A percentile compares a stretch with the other conserved stretches of the same genome.
These are phyloP conservation scores for Neodiprion fabricii DNA, from an alignment of 1,140 invertebrate species.

Conservation along the genomic window DNA sequence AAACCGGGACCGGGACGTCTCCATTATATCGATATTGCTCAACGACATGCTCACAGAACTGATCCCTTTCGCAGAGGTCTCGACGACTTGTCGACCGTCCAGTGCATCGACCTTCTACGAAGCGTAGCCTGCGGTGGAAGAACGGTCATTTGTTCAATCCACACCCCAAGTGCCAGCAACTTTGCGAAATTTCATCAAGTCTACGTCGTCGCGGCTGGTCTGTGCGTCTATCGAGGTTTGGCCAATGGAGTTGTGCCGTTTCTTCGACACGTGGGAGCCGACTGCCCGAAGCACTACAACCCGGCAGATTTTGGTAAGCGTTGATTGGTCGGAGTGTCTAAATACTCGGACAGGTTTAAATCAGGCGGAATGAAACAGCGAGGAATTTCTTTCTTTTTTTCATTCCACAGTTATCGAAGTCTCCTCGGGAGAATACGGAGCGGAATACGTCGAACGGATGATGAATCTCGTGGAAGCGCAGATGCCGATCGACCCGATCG, in stretches of 20 bases:
- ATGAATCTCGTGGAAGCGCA: constrained; percentile 65
- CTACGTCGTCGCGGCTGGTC: constrained; percentile 75
- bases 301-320: constrained; percentile 82
- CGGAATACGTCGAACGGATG: constrained; percentile 68
- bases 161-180: constrained; percentile 85
- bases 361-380: neutral
- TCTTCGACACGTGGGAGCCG: constrained; percentile 68
- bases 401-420: constrained; percentile 76
- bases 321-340: neutral
- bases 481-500: constrained; percentile 65
- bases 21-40: too few relatives aligned
- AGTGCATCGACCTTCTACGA: constrained; percentile 78
- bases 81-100: constrained; percentile 78
- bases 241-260: constrained; percentile 73
- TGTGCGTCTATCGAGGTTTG: constrained; percentile 77
- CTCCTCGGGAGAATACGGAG: constrained; percentile 76
- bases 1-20: too few relatives aligned
- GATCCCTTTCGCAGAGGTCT: constrained; percentile 66
- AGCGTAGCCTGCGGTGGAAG: constrained; percentile 80
- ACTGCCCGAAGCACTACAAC: constrained; percentile 80
- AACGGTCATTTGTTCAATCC: constrained; percentile 90
- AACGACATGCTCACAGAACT: too few relatives aligned
- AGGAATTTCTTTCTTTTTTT: constrained; percentile 28
- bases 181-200: constrained; percentile 81
- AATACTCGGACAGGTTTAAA: constrained; percentile 8